These are phyloP conservation scores for Caracal caracal DNA, from an alignment of 2,113 vertebrate genomes.

Conservation along the genomic window DNA sequence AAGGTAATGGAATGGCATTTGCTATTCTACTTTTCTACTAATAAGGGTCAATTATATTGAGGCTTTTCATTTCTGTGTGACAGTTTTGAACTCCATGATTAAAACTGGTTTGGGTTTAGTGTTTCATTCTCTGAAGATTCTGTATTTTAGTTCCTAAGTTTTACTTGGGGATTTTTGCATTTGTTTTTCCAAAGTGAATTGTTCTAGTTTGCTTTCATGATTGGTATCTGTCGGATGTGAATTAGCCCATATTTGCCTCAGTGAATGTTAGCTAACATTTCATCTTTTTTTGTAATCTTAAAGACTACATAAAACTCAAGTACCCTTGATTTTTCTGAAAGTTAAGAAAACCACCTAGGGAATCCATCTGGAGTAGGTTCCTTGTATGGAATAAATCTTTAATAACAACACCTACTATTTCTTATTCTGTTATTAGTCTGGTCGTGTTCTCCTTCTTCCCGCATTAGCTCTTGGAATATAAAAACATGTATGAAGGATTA, in stretches of 20 bases:
- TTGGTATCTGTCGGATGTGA: neutral
- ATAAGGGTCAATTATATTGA: neutral
- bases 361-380: neutral
- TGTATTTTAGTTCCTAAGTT: constrained; percentile 12
- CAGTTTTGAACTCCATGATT: neutral
- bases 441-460: neutral
- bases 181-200: neutral
- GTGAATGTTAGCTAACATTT: neutral
- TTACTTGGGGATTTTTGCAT: neutral
- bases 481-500: constrained; percentile 26
- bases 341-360: neutral
- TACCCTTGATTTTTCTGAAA: neutral
- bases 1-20: neutral
- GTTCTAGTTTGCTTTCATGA: neutral
- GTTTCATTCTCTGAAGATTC: neutral
- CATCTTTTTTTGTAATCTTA: neutral
- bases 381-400: neutral
- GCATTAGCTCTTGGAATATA: constrained; percentile 26
- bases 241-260: neutral
- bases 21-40: constrained; percentile 6
- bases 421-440: constrained; percentile 3
- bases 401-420: neutral
- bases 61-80: neutral
- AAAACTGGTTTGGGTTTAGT: neutral
- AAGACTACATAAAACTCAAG: neutral